Evolutionary conservation across 2,888 invertebrate species (phyloP), one percentile per base, ranked within the genome.

Genomic region (Cecidostiba fungosa): DNA sequence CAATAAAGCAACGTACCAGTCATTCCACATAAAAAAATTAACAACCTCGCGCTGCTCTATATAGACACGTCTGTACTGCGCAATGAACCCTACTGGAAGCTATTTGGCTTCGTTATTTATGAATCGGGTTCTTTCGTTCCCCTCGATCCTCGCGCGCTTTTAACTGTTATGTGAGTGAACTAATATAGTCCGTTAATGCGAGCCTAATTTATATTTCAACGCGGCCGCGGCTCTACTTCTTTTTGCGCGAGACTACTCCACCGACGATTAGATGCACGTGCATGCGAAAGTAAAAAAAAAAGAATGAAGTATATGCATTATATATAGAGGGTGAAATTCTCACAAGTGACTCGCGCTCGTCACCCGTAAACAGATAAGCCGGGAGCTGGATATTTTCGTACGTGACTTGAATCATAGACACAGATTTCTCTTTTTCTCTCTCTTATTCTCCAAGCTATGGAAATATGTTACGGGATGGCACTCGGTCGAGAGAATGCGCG

Each of bases 371-470:
- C 36, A 72, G n/a, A 23, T 43, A 23, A 72, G 72, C 66, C 66
- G 3, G 26, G 12, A 66, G 26, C 66, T 72, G 43, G 72, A 72
- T 43, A 43, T 79, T n/a, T n/a, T 32, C 69, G 69, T 0, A 79
- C 79, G 70, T 79, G 79, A 79, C 70, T 70, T 14, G 70, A 79
- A 79, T 79, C 8, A 29, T 16, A 5, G 72, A 23, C 72, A 4
- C 14, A n/a, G 19, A 59, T 59, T n/a, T 59, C n/a, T 72, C 72
- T n/a, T n/a, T 19, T 16, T 43, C 72, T 62, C 19, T 62, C 62
- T 59, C 23, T 16, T 50, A 16, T 50, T 50, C 19, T 62, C 62
- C 12, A 29, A 66, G 66, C 66, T 66, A 26, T 26, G 66, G 66
- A 66, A 26, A 66, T 62, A 23, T 62, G 62, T 62, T 66, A 66